Evolutionary conservation across 2,888 invertebrate genomes (phyloP), one percentile per base, ranked within the genome.

Genomic region (Drosophila austrosaltans): DNA sequence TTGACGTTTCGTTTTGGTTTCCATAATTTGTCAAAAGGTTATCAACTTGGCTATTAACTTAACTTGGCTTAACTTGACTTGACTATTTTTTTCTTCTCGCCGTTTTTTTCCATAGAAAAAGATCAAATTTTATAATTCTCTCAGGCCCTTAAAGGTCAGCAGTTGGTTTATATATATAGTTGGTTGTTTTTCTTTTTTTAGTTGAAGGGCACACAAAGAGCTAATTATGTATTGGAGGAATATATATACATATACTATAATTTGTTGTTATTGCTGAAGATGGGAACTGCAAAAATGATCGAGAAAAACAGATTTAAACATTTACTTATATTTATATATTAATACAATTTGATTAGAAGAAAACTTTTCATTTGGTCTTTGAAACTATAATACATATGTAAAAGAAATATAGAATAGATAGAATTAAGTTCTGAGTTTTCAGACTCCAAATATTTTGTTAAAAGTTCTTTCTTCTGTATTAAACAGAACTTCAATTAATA

Each of bases 131-230:
- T 59, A 40, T 42, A 12, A 59, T 59, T 40, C 39, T 62, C 53
- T 53, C 53, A 42, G 48, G 76, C 63, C 76, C 76, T 70, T 69
- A 74, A 73, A 75, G 70, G 70, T 72, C 62, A 72, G 28, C 59
- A 42, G 22, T n/a, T 59, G 40, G 59, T 25, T 44, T 67, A 48
- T 16, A n/a, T 20, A 36, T 3, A 53, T 36, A 53, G 42, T 82
- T 74, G 67, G 16, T 16, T 16, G 16, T 16, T 16, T 16, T 16
- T 16, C 16, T 16, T 16, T 16, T 16, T 69, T 63, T 30, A 32
- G 48, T 75, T 58, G 69, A 82, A 88, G 89, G 82, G 89, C 89
- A 87, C 16, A 16, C 16, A 16, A 16, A 16, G 83, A 76, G 81
- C 86, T 83, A 82, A 82, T 82, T 48, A 48, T 48, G 48, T 48